phyloP scores from a whole-genome alignment of 2,888 invertebrate genomes.

The Homarus gammarus region DNA sequence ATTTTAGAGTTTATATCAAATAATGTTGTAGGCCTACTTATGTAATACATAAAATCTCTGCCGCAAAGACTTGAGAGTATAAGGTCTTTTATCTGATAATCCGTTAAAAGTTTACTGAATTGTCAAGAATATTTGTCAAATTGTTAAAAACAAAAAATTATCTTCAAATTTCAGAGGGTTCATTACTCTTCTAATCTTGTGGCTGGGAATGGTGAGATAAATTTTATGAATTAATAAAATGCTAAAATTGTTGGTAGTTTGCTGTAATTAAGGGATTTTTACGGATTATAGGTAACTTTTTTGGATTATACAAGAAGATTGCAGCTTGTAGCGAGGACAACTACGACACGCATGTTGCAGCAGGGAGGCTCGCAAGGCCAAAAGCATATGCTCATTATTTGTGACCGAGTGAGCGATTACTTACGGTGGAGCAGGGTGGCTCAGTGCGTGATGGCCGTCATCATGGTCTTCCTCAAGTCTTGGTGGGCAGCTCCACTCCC shows the following conservation, averaged over 20 bases:
- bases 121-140: background rate
- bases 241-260: slow-evolving; percentile 37
- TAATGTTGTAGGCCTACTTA: slow-evolving; percentile 64
- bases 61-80: slow-evolving; percentile 55
- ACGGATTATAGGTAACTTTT: slow-evolving; percentile 50
- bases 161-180: background rate
- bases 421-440: slow-evolving; percentile 5
- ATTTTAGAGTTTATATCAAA: slow-evolving; percentile 65
- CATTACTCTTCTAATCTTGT: slow-evolving; percentile 45
- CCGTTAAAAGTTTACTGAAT: slow-evolving; percentile 38
- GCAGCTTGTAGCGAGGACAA: slow-evolving; percentile 55
- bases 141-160: background rate
- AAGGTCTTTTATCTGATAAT: slow-evolving; percentile 47
- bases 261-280: slow-evolving; percentile 44
- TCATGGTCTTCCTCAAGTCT: background rate
- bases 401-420: slow-evolving; percentile 49
- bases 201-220: slow-evolving; percentile 38
- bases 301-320: slow-evolving; percentile 18
- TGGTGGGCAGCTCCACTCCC: background rate
- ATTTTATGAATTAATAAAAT: background rate
- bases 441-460: background rate
- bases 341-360: slow-evolving; percentile 48
- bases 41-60: slow-evolving; percentile 57
- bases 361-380: slow-evolving; percentile 73
- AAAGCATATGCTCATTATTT: slow-evolving; percentile 71